A percentile compares a stretch with the other conserved stretches of the same genome.
These are phyloP conservation scores for Amphiduros pacificus DNA, from an alignment of 2,888 invertebrate genomes.

Conservation along the genomic window DNA sequence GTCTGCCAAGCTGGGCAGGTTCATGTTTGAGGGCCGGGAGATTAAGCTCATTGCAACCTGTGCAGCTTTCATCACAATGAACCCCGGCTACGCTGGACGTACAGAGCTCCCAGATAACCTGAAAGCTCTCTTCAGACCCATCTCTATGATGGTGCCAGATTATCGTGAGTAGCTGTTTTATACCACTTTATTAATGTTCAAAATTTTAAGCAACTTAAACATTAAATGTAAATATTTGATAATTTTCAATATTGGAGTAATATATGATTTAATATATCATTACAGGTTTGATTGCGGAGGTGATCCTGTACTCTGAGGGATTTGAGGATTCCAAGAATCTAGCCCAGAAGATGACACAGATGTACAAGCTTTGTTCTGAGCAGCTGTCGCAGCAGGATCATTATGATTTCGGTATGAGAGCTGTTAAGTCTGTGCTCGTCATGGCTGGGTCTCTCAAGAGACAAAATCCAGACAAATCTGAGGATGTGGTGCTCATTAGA, in stretches of 20 bases:
- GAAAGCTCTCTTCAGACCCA: constrained; percentile 82
- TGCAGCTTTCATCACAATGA: constrained; percentile 89
- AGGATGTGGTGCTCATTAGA: constrained; percentile 76
- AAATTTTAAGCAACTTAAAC: no score
- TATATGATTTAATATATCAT: no score
- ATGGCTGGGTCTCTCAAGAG: constrained; percentile 90
- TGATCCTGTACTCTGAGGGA: constrained; percentile 89
- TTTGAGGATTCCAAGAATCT: constrained; percentile 84
- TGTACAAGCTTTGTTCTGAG: constrained; percentile 89
- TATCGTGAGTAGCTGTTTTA: constrained; percentile 77
- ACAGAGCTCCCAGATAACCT: constrained; percentile 87
- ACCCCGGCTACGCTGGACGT: constrained; percentile 87
- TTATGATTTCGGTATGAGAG: constrained; percentile 81
- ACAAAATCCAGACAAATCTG: constrained; percentile 79
- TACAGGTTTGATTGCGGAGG: constrained; percentile 72
- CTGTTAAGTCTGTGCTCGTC: constrained; percentile 72
- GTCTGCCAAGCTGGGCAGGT: constrained; percentile 69
- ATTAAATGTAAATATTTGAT: no score
- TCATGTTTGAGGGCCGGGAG: constrained; percentile 87
- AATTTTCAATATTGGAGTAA: no score
- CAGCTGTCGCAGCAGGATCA: constrained; percentile 88
- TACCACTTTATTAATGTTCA: no score
- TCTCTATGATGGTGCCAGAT: constrained; percentile 91
- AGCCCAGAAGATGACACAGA: constrained; percentile 89
- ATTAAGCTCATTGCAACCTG: constrained; percentile 80